Evolutionary conservation across 2,113 vertebrate genomes (phyloP).

Genomic region (Todiramphus chloris): DNA sequence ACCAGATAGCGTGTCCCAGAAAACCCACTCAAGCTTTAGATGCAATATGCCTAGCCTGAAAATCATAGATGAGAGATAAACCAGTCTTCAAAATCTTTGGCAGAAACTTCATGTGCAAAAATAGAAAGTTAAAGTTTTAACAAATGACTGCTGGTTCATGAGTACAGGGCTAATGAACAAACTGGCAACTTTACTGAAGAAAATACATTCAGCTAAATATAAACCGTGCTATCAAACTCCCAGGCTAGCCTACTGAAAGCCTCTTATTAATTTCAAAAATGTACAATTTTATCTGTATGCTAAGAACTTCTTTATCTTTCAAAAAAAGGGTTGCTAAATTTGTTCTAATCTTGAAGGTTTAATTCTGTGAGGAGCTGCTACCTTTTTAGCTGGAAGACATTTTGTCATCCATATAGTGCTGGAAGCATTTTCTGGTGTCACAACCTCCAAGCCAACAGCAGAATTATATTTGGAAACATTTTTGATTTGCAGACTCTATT

Average conservation of each 20-base stretch:
- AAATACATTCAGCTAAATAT: conserved; percentile 11
- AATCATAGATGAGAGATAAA: conserved; percentile 22
- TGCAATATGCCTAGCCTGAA: background rate
- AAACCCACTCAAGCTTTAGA: background rate
- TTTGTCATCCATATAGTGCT: background rate
- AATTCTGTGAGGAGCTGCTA: background rate
- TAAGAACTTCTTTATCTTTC: background rate
- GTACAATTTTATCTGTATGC: background rate
- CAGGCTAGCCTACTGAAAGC: background rate
- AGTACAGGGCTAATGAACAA: background rate
- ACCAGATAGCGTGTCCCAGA: conserved; percentile 35
- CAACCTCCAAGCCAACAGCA: background rate
- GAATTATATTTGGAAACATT: conserved; percentile 14
- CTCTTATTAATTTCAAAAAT: background rate
- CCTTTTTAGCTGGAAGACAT: background rate
- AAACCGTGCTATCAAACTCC: background rate
- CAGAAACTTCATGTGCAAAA: background rate
- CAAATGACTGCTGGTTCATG: background rate
- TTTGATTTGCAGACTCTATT: background rate
- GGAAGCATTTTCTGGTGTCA: background rate
- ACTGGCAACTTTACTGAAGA: background rate
- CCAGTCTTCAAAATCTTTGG: conserved; percentile 15
- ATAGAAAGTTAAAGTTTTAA: conserved; percentile 6
- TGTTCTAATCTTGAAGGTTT: background rate
- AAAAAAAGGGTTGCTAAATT: background rate